These are phyloP conservation scores for Oscheius sp. DNA, from an alignment of 2,888 invertebrate genomes.

Conservation along the genomic window DNA sequence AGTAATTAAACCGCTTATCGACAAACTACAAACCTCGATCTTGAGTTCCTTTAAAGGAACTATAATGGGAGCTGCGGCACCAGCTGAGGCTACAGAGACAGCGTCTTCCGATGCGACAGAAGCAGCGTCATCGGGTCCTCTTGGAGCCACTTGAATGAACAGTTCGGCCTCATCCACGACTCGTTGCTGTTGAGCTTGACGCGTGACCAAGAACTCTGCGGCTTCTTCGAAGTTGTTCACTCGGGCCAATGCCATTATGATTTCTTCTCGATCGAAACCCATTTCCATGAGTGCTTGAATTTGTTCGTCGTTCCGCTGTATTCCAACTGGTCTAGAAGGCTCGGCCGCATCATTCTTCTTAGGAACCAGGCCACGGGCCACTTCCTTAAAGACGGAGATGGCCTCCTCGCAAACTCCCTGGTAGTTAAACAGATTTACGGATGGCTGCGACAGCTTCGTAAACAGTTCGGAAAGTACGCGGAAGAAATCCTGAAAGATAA, in stretches of 20 bases:
- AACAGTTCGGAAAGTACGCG: constrained; percentile 37
- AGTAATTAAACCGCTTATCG: not conserved
- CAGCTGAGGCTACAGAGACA: not conserved
- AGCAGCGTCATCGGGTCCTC: not conserved
- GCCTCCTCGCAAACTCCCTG: constrained; percentile 48
- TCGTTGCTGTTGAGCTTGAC: constrained; percentile 1
- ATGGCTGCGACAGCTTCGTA: constrained; percentile 36
- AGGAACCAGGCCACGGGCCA: constrained; percentile 19
- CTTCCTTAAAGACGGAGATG: constrained; percentile 56
- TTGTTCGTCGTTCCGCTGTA: constrained; percentile 3
- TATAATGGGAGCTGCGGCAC: constrained; percentile 31
- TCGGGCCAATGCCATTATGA: constrained; percentile 48
- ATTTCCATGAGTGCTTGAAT: constrained; percentile 57
- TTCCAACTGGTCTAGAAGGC: not conserved
- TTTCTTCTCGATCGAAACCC: constrained; percentile 61
- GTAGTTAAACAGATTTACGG: constrained; percentile 41
- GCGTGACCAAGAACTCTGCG: constrained; percentile 40
- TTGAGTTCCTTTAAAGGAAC: constrained; percentile 48
- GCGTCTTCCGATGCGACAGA: not conserved
- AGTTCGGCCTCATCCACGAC: not conserved
- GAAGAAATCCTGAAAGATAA: constrained; percentile 43
- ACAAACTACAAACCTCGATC: constrained; percentile 41
- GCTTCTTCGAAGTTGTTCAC: constrained; percentile 41
- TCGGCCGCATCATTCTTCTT: constrained; percentile 1
- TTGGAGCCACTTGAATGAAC: not conserved